Percentiles rank a stretch among this genome's conserved stretches.
Evolutionary conservation across 2,888 invertebrate genomes (phyloP).

Genomic region (Julus scandinavius): DNA sequence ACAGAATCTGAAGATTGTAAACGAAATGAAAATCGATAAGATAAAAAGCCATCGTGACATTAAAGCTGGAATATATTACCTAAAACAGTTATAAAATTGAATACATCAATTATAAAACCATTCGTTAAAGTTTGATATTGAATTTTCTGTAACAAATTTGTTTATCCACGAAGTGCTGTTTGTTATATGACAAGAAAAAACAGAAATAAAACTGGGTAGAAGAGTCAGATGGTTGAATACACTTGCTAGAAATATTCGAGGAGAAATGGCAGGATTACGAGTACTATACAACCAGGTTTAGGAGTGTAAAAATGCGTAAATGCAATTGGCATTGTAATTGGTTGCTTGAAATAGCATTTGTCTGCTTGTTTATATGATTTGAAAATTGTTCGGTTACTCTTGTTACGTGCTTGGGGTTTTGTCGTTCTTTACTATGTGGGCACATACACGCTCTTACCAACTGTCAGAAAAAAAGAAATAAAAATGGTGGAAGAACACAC

Average conservation of each 20-base stretch:
- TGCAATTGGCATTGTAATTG: slow-evolving; percentile 43
- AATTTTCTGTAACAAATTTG: neutral
- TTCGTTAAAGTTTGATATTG: neutral
- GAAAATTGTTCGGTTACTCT: slow-evolving; percentile 16
- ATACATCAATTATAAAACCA: neutral
- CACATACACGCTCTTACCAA: neutral
- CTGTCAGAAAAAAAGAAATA: neutral
- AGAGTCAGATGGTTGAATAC: neutral
- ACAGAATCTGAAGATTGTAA: too few relatives aligned
- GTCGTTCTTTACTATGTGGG: neutral
- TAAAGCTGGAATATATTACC: neutral
- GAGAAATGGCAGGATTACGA: neutral
- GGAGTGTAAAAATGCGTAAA: slow-evolving; percentile 17
- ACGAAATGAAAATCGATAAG: too few relatives aligned
- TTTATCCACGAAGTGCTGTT: neutral
- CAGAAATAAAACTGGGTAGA: neutral
- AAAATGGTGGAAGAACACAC: neutral
- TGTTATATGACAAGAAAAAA: slow-evolving; percentile 7
- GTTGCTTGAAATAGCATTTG: slow-evolving; percentile 10
- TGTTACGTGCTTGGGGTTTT: slow-evolving; percentile 32
- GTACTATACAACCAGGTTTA: neutral
- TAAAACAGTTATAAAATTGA: neutral
- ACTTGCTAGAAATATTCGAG: neutral
- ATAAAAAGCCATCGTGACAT: neutral
- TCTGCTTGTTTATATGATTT: slow-evolving; percentile 12